These are phyloP conservation scores for Dinomys branickii DNA, from an alignment of 2,113 vertebrate species.

Conservation along the genomic window DNA sequence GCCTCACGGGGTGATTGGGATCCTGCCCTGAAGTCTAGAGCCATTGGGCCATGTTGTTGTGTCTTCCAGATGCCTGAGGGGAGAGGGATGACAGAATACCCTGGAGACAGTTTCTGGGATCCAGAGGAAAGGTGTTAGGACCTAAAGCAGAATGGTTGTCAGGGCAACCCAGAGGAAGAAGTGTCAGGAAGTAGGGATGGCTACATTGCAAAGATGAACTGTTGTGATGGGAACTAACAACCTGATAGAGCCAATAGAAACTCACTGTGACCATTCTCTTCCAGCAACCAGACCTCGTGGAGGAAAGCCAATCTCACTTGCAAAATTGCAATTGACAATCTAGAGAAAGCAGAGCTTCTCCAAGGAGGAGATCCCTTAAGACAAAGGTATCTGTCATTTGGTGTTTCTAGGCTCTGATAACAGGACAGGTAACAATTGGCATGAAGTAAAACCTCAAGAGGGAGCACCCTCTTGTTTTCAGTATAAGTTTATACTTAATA, in stretches of 20 bases:
- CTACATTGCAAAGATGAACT: not conserved
- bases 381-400: slow-evolving; percentile 88
- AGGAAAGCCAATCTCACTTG: slow-evolving; percentile 97
- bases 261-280: slow-evolving; percentile 73
- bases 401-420: not conserved
- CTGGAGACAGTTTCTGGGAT: not conserved
- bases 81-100: not conserved
- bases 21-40: not conserved
- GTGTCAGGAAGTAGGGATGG: not conserved
- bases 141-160: not conserved
- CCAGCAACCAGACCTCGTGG: slow-evolving; percentile 97
- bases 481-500: not conserved
- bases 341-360: slow-evolving; percentile 95
- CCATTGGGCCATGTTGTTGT: not conserved
- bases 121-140: not conserved
- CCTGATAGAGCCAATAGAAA: not conserved
- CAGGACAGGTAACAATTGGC: not conserved
- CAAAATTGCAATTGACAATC: slow-evolving; percentile 95
- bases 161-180: not conserved
- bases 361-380: slow-evolving; percentile 88
- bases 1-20: not conserved
- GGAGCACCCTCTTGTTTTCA: not conserved
- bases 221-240: not conserved
- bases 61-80: not conserved
- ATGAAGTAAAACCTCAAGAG: not conserved